Conservation (phyloP, 2,888 invertebrate species). For the Phortica okadai region DNA sequence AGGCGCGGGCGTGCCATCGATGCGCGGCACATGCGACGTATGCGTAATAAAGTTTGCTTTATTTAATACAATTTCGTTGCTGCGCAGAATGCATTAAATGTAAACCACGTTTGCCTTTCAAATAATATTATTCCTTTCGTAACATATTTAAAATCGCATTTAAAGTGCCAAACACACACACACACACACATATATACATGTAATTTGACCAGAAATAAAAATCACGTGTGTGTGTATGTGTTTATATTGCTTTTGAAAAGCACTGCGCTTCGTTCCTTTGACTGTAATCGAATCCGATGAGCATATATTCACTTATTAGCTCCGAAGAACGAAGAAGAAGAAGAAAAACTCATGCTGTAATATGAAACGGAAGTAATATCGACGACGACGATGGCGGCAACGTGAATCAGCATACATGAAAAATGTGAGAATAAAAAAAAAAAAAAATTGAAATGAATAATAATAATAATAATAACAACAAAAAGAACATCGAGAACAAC, state of each 20-base stretch:
- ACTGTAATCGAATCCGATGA: too few species aligned
- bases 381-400: background rate
- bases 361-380: background rate
- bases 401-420: background rate
- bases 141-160: background rate
- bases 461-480: slow-evolving; percentile 43
- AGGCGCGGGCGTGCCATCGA: background rate
- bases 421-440: background rate
- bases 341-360: background rate
- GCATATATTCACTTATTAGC: too few species aligned
- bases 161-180: slow-evolving; percentile 11
- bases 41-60: slow-evolving; percentile 17
- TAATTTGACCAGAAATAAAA: too few species aligned
- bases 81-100: slow-evolving; percentile 39
- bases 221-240: slow-evolving; percentile 4
- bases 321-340: slow-evolving; percentile 14
- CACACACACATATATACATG: too few species aligned
- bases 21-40: slow-evolving; percentile 39
- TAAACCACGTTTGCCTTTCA: slow-evolving; percentile 43
- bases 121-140: background rate
- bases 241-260: background rate
- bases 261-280: too few species aligned
- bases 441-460: slow-evolving; percentile 1
- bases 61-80: background rate
- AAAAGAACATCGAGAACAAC: slow-evolving; percentile 50